Base-by-base conservation (phyloP, 2,113 vertebrate species). In the Pyxicephalus adspersus region DNA sequence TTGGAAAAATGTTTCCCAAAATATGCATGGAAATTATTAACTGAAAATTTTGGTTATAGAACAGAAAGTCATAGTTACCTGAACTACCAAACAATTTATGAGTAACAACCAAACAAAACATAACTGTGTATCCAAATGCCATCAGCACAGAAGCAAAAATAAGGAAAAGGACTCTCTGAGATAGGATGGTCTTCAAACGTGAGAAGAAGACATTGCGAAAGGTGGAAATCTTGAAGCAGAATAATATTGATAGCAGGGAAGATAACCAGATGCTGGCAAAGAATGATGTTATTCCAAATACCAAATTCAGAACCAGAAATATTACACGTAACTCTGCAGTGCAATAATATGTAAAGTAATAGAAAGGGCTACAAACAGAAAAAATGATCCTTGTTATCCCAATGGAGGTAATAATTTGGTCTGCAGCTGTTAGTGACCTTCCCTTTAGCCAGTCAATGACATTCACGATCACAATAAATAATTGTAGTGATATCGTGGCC, bases 181-280 rank as follows among this genome's bases (percentile, higher is more conserved):
- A n/a, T n/a, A n/a, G n/a, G 5, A 34, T 25, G 13, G 11, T 18
- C 22, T 26, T 75, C 13, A 60, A 4, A 18, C n/a, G 57, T 17
- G 25, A 16, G 26, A 50, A 76, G 5, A 63, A 3, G 25, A 20
- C 17, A 34, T 50, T 60, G n/a, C 45, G 31, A 34, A 63, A 63
- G 23, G 45, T 76, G 5, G 57, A 60, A 4, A 76, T 55, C 57
- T 76, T 76, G 31, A 76, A 16, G 22, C 22, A 63, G 57, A 61
- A 76, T 22, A 63, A 31, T 2, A 76, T 31, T 7, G 29, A 31
- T 18, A 65, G 64, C 9, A 65, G 64, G 22, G 18, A 17, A 3
- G 29, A 65, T 31, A 34, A 25, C 64, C 64, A 65, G 18, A 65
- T 11, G 20, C 29, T 34, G 64, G 28, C 17, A 34, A 7, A 65